Conservation (phyloP, 2,113 vertebrate species). For the Anhinga anhinga region DNA sequence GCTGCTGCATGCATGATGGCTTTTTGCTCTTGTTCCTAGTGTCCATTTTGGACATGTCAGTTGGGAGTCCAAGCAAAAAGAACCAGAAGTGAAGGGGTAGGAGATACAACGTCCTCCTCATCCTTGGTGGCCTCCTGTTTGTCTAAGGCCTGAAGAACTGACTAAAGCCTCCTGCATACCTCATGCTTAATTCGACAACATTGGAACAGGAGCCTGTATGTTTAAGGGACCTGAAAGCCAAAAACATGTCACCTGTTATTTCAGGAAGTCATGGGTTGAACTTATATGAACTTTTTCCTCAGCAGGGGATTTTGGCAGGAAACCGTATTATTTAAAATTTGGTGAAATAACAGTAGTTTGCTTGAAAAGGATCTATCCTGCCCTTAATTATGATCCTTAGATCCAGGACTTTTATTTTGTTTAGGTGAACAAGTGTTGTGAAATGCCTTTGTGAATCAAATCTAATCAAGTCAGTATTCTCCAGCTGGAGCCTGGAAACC, state of each 20-base stretch:
- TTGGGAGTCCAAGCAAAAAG: not conserved
- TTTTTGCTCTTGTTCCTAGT: not conserved
- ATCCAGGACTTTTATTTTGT: constrained; percentile 27
- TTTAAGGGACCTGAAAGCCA: not conserved
- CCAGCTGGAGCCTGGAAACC: constrained; percentile 47
- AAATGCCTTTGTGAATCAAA: constrained; percentile 59
- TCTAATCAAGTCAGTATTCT: constrained; percentile 44
- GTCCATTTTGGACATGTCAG: not conserved
- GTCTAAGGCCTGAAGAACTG: not conserved
- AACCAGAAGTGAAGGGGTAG: not conserved
- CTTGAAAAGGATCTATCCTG: not conserved
- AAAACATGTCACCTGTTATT: not conserved
- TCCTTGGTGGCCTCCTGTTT: not conserved
- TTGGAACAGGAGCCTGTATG: not conserved
- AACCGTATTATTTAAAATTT: not conserved
- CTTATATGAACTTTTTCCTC: not conserved
- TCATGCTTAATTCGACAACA: not conserved
- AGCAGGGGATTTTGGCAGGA: constrained; percentile 7
- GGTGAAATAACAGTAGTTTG: not conserved
- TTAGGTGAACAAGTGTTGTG: constrained; percentile 38
- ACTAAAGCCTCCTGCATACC: not conserved
- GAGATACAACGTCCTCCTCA: not conserved
- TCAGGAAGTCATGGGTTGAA: not conserved
- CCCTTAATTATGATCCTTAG: not conserved
- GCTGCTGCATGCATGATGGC: not conserved